These are phyloP conservation scores for Agrenia bidenticulata DNA, from an alignment of 2,888 invertebrate genomes.

Conservation along the genomic window DNA sequence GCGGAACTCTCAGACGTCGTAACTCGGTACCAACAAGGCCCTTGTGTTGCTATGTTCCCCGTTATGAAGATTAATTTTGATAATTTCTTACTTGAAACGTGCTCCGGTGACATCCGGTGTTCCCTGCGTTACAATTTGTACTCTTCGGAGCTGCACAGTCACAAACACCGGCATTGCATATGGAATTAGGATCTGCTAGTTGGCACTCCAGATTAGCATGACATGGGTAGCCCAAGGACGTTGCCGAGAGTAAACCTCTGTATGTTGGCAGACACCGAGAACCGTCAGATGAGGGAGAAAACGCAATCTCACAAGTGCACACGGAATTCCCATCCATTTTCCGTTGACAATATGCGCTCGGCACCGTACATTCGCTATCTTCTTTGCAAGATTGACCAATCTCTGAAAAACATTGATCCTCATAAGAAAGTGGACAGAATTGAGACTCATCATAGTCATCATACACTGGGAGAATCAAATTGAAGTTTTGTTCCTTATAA, in stretches of 20 bases:
- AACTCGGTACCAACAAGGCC: no score
- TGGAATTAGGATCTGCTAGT: conserved; percentile 73
- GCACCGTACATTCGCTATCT: conserved; percentile 47
- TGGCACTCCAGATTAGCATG: conserved; percentile 75
- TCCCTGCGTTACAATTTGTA: conserved; percentile 66
- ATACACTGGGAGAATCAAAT: no score
- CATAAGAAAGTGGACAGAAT: not conserved
- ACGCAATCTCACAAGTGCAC: conserved; percentile 51
- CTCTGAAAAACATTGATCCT: conserved; percentile 31
- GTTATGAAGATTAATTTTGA: no score
- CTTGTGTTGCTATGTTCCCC: no score
- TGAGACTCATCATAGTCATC: no score
- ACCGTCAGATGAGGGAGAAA: conserved; percentile 54
- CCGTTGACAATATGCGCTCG: conserved; percentile 49
- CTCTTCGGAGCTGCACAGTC: conserved; percentile 55
- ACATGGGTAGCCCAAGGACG: conserved; percentile 72
- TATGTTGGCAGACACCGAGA: conserved; percentile 53
- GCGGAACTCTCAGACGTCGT: no score
- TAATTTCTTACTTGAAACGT: conserved; percentile 71
- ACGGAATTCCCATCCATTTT: conserved; percentile 51
- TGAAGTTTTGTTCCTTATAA: no score
- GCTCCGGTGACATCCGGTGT: conserved; percentile 76
- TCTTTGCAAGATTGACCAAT: conserved; percentile 49
- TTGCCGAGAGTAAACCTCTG: conserved; percentile 60
- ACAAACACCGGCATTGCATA: conserved; percentile 70